Base-by-base conservation (phyloP, 1,140 invertebrate species). In the Onthophagus taurus region DNA sequence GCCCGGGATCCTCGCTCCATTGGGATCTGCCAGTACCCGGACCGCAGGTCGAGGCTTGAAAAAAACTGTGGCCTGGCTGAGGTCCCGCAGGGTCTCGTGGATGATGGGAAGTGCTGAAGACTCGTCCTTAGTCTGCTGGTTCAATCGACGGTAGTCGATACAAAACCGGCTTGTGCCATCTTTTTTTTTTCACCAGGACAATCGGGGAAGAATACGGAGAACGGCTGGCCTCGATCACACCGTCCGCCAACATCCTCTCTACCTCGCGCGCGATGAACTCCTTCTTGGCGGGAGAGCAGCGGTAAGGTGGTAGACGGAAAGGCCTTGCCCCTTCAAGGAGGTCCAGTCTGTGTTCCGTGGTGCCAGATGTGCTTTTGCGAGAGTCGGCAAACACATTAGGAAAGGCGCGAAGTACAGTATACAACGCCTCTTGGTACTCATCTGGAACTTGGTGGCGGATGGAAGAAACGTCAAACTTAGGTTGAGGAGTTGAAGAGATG, bases 61-160 rank as follows among this genome's bases (percentile, higher is more conserved):
- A 59, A 51, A n/a, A 21, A 49, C 36, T 13, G 35, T 42, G 12
- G 47, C 45, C 8, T 31, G 26, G 0, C 47, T 42, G 0, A 54
- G 35, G 11, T 47, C 48, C 11, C 24, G 12, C 4, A 56, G 6
- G 2, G 39, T 38, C 3, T 51, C 49, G 2, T 16, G 7, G 8
- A 57, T 53, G 2, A 35, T 11, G 18, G 57, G 53, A 6, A 63
- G 24, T 4, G 53, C 51, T 12, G 57, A 54, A 0, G 54, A 44
- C 16, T 64, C 61, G n/a, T 51, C 48, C 5, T 48, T 50, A 0
- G 64, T 72, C 0, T 66, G 49, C 0, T 37, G 20, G 47, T 76
- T 76, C 0, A 76, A 20, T 4, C 41, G 14, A 0, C 61, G 42
- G 30, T 55, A 58, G 30, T 61, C 52, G 0, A 57, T 33, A 19